These are phyloP conservation scores for Nomada fabriciana DNA, from an alignment of 2,888 invertebrate species.

Conservation along the genomic window DNA sequence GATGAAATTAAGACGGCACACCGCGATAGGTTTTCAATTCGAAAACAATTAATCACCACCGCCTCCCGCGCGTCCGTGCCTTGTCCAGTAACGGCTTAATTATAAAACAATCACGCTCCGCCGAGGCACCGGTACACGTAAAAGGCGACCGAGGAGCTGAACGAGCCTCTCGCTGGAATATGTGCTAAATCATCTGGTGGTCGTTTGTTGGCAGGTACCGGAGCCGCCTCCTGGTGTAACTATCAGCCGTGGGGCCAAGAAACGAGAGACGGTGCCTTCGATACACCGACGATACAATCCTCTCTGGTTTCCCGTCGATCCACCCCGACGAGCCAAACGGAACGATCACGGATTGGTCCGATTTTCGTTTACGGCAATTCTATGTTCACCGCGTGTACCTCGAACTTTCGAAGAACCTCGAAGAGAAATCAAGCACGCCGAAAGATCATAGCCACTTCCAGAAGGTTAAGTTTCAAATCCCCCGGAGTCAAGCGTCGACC, in stretches of 20 bases:
- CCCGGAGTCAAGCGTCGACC: constrained; percentile 29
- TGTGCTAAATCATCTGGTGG: constrained; percentile 83
- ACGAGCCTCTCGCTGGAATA: constrained; percentile 71
- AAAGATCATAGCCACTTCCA: not conserved
- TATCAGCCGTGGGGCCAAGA: constrained; percentile 70
- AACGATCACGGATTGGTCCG: no score
- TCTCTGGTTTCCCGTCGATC: constrained; percentile 56
- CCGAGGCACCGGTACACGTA: constrained; percentile 68
- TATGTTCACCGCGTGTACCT: no score
- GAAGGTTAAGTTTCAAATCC: constrained; percentile 29
- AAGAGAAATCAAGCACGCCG: not conserved
- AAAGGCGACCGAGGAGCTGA: constrained; percentile 75
- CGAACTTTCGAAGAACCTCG: not conserved
- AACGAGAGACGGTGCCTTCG: constrained; percentile 73
- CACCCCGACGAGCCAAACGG: constrained; percentile 44
- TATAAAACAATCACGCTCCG: constrained; percentile 83
- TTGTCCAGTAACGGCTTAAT: constrained; percentile 82
- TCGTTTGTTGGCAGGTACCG: constrained; percentile 82
- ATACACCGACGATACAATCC: constrained; percentile 65
- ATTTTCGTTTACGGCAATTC: no score
- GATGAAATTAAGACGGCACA: constrained; percentile 78
- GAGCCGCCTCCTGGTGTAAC: constrained; percentile 74
- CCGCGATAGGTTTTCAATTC: constrained; percentile 82
- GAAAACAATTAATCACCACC: constrained; percentile 83
- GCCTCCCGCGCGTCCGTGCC: constrained; percentile 70